These are phyloP conservation scores for Ardeotis arabs DNA, from an alignment of 2,113 vertebrate genomes.

Conservation along the genomic window DNA sequence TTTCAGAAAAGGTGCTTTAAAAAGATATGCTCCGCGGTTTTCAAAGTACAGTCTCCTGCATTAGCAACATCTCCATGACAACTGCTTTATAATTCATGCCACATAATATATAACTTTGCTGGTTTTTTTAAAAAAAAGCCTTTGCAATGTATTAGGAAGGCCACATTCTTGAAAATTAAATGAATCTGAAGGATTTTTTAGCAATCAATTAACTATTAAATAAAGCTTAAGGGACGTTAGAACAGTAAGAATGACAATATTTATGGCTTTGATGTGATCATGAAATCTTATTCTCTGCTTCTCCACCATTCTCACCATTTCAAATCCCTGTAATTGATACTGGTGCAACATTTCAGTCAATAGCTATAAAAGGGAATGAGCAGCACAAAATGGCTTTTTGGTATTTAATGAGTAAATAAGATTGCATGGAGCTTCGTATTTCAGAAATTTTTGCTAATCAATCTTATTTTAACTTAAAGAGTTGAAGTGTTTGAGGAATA, in stretches of 20 bases:
- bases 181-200: constrained; percentile 27
- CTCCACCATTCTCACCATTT: constrained; percentile 22
- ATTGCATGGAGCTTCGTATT: neutral
- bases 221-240: constrained; percentile 30
- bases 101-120: constrained; percentile 36
- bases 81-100: constrained; percentile 57
- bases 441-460: neutral
- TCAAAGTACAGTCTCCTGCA: neutral
- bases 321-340: constrained; percentile 35
- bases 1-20: neutral
- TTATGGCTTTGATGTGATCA: constrained; percentile 33
- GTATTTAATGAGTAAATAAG: constrained; percentile 28
- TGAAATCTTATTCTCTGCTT: constrained; percentile 36
- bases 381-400: neutral
- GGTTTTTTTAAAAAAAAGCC: neutral
- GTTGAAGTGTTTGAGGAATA: neutral
- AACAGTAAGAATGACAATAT: constrained; percentile 7
- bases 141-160: constrained; percentile 2
- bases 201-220: constrained; percentile 51
- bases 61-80: constrained; percentile 64
- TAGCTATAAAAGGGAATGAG: constrained; percentile 22
- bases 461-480: neutral
- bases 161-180: constrained; percentile 33
- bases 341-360: constrained; percentile 33
- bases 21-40: neutral